Percentiles rank a stretch among this genome's conserved stretches.
These are phyloP conservation scores for Hyles euphorbiae DNA, from an alignment of 1,140 invertebrate species.

Conservation along the genomic window DNA sequence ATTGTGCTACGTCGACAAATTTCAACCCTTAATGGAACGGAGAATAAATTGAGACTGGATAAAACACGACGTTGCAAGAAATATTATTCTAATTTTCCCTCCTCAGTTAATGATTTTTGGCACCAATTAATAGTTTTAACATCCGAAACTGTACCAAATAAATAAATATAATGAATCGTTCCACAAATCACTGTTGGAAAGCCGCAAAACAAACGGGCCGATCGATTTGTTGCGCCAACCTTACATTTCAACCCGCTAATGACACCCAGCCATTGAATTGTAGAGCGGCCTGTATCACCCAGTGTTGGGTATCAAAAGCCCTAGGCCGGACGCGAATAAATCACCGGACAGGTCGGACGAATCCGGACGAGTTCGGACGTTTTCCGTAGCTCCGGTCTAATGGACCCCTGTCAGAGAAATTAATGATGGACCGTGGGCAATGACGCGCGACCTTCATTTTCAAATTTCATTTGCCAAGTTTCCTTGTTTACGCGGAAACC, in stretches of 20 bases:
- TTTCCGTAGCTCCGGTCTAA: background rate
- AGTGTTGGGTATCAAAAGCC: constrained; percentile 8
- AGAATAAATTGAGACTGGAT: too few relatives aligned
- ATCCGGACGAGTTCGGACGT: background rate
- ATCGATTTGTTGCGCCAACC: background rate
- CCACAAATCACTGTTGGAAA: background rate
- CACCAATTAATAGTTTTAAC: too few relatives aligned
- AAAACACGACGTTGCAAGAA: too few relatives aligned
- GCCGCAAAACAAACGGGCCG: too few relatives aligned
- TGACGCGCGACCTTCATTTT: constrained; percentile 9
- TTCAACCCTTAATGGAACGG: too few relatives aligned
- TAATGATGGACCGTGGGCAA: constrained; percentile 6
- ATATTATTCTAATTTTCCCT: too few relatives aligned
- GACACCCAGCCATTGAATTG: constrained; percentile 5
- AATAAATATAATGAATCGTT: too few relatives aligned
- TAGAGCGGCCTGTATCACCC: constrained; percentile 1
- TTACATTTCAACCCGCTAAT: constrained; percentile 3
- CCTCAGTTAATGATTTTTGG: too few relatives aligned
- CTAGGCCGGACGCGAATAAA: constrained; percentile 8
- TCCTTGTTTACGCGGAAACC: background rate
- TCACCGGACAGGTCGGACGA: constrained; percentile 6
- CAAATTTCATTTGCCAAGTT: constrained; percentile 8
- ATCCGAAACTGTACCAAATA: too few relatives aligned
- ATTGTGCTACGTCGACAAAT: too few relatives aligned
- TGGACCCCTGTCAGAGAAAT: constrained; percentile 7